Percentiles rank a stretch among this genome's conserved stretches.
These are phyloP conservation scores for Parauchenoglanis ngamensis DNA, from an alignment of 2,797 vertebrate genomes.

Conservation along the genomic window DNA sequence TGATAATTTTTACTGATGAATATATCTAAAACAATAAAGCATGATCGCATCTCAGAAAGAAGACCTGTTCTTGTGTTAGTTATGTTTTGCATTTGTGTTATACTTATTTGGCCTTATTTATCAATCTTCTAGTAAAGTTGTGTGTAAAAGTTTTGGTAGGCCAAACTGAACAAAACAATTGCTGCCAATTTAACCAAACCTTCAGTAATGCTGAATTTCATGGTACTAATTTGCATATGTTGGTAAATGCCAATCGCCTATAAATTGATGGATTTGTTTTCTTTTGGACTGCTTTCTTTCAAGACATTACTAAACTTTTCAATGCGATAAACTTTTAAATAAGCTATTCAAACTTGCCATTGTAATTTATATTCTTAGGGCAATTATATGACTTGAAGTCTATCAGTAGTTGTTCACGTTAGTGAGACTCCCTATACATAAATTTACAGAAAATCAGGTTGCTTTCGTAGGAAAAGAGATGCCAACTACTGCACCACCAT, in stretches of 20 bases:
- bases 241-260: not conserved
- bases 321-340: no score
- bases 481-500: no score
- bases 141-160: not conserved
- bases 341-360: not conserved
- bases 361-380: not conserved
- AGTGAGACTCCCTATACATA: not conserved
- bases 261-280: not conserved
- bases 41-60: constrained; percentile 2
- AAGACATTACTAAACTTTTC: not conserved
- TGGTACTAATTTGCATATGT: not conserved
- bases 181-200: not conserved
- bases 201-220: not conserved
- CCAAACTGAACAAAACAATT: not conserved
- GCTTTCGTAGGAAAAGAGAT: not conserved
- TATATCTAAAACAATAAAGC: constrained; percentile 17
- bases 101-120: constrained; percentile 1
- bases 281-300: not conserved
- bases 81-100: not conserved
- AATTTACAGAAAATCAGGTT: no score
- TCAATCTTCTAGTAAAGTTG: not conserved
- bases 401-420: not conserved
- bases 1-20: not conserved
- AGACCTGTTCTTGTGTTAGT: not conserved
- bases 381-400: not conserved